Evolutionary conservation across 2,113 vertebrate genomes (phyloP), one percentile per base, ranked within the genome.

Genomic region (Myotis lucifugus): DNA sequence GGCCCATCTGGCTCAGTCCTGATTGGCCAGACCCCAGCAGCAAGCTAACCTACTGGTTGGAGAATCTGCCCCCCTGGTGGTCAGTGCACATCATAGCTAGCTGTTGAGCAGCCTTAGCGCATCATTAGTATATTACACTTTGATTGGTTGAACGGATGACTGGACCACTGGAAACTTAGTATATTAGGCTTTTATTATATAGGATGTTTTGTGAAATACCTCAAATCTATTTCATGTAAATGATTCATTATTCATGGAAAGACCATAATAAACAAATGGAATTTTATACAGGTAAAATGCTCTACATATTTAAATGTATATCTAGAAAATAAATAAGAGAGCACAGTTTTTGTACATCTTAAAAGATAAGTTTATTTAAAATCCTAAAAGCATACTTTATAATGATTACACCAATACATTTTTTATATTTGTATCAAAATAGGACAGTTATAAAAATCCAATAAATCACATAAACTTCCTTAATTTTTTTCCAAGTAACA

Each of bases 301-400:
- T 85, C 1, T 42, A 17, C 34, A 4, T 52, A 29, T 12, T 82
- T 42, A 70, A 34, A 10, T 91, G 3, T 64, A 17, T 67, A 34
- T 87, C 2, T 73, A 54, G 27, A 79, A 94, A 87, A 87, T 61
- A 64, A 76, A 77, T 66, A 46, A n/a, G 14, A 74, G 1, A 86
- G 11, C 14, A 25, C 2, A 25, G 50, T 77, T 81, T 77, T 70
- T 92, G 7, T 90, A 34, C 11, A 50, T 29, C 25, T 83, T 87
- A 59, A 3, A 66, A 93, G 17, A 48, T 61, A 82, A 61, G 15
- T 67, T n/a, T 87, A 85, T 66, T 52, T 81, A 72, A 95, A 94
- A 59, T 3, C 8, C 23, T 81, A 79, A 81, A 37, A 1, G 12
- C 3, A 70, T 40, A 19, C 5, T 84, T 34, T 92, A 37, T 91